Base-by-base conservation (phyloP, 2,113 vertebrate genomes). In the Gadus chalcogrammus region DNA sequence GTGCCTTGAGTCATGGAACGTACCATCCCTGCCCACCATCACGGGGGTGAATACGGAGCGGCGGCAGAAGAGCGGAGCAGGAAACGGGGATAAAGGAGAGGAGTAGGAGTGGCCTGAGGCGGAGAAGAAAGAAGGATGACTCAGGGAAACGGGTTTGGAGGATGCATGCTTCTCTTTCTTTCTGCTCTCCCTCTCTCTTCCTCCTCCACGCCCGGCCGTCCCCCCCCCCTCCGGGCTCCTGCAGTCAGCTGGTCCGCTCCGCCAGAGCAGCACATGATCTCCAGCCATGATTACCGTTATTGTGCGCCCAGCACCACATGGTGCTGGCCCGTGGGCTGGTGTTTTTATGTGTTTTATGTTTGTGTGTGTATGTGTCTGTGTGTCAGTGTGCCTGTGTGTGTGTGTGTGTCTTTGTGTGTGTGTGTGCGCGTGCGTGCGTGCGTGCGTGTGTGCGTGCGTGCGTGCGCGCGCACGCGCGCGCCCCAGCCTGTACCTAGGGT, bases 221-320 rank as follows among this genome's bases (percentile, higher is more conserved):
- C 64, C 53, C 60, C 64, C 53, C 35, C 72, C 82, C 85, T 78
- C 18, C 7, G 81, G 89, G 79, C 85, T 81, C 70, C 73, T 77
- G 73, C 79, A 87, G 85, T 86, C 91, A 92, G 90, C 89, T 89
- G 90, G 82, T 90, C 86, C 82, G 69, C 73, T 82, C 83, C 62
- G 42, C 78, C 83, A 72, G 83, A 79, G 82, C 85, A 89, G 80
- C 90, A 87, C 88, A 89, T 91, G 87, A 88, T 87, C 85, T 86
- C 79, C 31, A 35, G 31, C 85, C 80, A 80, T 88, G 77, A 88
- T 90, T 88, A 88, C 84, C 73, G 84, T 89, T 86, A 84, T 90
- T 91, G 87, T 91, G 86, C 86, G 87, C 89, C 87, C 78, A 84
- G 85, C 85, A 89, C 81, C 89, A 89, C 88, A 75, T 61, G 73